A percentile compares a stretch with the other conserved stretches of the same genome.
Evolutionary conservation across 2,797 vertebrate species (phyloP).

Genomic region (Streptopelia turtur): DNA sequence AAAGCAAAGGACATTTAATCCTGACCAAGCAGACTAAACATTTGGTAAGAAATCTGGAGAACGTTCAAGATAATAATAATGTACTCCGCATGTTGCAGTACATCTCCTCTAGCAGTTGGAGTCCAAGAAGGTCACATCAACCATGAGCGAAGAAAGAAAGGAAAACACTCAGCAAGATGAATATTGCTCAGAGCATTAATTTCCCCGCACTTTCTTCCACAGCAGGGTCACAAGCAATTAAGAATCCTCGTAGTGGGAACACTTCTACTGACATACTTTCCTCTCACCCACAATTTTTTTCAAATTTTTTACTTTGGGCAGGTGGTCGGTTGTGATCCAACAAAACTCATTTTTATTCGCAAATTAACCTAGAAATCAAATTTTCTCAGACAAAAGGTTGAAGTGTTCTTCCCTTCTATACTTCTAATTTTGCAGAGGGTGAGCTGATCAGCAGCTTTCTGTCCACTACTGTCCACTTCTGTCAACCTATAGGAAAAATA

Average conservation of each 20-base stretch:
- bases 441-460: neutral
- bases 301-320: neutral
- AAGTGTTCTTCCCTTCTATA: neutral
- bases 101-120: constrained; percentile 51
- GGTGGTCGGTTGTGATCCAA: neutral
- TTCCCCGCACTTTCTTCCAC: constrained; percentile 31
- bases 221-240: constrained; percentile 61
- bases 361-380: neutral
- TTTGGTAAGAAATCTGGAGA: constrained; percentile 56
- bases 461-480: neutral
- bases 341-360: neutral
- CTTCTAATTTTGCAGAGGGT: neutral
- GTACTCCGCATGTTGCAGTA: constrained; percentile 43
- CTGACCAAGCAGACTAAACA: constrained; percentile 65
- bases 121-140: constrained; percentile 42
- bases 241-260: neutral
- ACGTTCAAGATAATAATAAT: constrained; percentile 54
- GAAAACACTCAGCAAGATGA: constrained; percentile 46
- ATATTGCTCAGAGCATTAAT: constrained; percentile 62
- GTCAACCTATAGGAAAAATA: neutral
- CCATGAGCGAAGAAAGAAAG: constrained; percentile 26
- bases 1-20: constrained; percentile 52
- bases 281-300: neutral
- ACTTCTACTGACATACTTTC: constrained; percentile 11
- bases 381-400: neutral